Percentiles rank a stretch among this genome's conserved stretches.
These are phyloP conservation scores for Sylvilagus floridanus DNA, from an alignment of 2,797 vertebrate genomes.

Conservation along the genomic window DNA sequence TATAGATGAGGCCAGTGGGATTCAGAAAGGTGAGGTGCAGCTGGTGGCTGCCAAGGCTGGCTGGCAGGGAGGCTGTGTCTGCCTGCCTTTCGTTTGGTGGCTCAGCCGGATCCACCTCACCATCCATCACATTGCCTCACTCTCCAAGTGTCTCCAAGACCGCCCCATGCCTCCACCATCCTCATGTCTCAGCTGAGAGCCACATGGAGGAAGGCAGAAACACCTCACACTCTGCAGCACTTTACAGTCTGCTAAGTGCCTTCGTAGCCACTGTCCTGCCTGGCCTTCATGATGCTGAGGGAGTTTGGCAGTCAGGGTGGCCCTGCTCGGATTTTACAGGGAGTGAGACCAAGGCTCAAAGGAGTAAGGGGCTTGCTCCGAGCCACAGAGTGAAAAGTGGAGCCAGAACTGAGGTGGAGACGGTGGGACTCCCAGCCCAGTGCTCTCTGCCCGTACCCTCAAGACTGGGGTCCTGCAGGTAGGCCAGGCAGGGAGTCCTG, in stretches of 20 bases:
- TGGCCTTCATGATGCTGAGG: neutral
- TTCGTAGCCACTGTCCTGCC: neutral
- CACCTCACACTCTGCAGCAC: neutral
- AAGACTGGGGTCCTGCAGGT: neutral
- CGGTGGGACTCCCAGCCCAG: neutral
- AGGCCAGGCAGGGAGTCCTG: neutral
- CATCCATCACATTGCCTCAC: neutral
- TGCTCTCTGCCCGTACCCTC: neutral
- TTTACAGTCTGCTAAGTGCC: neutral
- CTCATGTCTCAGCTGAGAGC: neutral
- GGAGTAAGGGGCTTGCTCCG: neutral
- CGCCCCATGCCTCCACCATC: neutral
- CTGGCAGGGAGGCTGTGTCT: neutral
- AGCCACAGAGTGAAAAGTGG: neutral
- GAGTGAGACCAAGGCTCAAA: neutral
- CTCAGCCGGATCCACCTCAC: neutral
- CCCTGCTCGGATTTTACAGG: neutral
- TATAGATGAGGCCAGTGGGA: neutral
- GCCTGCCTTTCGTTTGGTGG: neutral
- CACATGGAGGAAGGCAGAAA: neutral
- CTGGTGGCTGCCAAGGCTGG: neutral
- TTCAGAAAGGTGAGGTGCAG: neutral
- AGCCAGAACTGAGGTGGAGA: neutral
- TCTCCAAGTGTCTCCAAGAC: neutral
- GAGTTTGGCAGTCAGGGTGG: neutral